phyloP scores from a whole-genome alignment of 2,113 vertebrate species.

The Misgurnus mizolepis region DNA sequence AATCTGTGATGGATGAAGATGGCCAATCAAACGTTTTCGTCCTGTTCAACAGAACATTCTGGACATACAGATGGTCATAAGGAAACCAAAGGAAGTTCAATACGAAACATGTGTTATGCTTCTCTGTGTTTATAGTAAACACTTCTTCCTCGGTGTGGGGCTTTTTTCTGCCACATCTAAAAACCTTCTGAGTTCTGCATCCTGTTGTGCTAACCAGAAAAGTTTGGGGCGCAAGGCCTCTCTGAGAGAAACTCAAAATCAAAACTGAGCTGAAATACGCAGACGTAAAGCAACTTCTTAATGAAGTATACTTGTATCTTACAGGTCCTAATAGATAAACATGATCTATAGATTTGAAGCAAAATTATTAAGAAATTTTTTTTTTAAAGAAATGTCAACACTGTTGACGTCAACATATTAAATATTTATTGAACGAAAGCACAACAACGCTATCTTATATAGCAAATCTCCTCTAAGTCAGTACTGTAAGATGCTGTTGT shows the following conservation, averaged over 20 bases:
- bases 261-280: not conserved
- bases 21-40: not conserved
- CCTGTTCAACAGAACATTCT: not conserved
- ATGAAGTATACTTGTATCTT: not conserved
- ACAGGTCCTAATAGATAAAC: not conserved
- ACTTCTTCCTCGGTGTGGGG: constrained; percentile 12
- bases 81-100: not conserved
- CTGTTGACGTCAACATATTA: not conserved
- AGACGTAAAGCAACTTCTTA: not conserved
- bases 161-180: constrained; percentile 11
- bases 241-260: not conserved
- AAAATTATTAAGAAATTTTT: not conserved
- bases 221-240: not conserved
- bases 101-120: not conserved
- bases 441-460: not conserved
- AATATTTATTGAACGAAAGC: not conserved
- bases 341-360: not conserved
- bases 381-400: not conserved
- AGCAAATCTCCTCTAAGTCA: not conserved
- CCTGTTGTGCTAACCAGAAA: constrained; percentile 23
- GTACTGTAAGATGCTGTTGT: not conserved
- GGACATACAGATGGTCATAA: not conserved
- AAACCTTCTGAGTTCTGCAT: constrained; percentile 5
- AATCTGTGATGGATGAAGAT: not conserved
- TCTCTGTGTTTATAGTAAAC: constrained; percentile 16